Evolutionary conservation across 92 coral and sea anemone genomes (phyloP).

Genomic region (Zoanthus sociatus): DNA sequence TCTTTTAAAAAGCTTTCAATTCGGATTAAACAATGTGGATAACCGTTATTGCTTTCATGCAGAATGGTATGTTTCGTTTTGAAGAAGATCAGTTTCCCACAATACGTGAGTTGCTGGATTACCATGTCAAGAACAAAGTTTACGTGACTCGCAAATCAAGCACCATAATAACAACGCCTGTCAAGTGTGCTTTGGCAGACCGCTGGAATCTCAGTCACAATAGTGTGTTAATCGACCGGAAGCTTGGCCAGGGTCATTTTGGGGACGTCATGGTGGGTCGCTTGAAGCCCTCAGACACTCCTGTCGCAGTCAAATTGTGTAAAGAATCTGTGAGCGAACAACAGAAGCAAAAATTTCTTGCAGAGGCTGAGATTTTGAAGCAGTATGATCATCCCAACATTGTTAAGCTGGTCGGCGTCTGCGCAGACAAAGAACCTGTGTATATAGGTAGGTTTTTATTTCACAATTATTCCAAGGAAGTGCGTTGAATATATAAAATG

Average conservation of each 20-base stretch:
- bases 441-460: constrained; percentile 82
- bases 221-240: constrained; percentile 62
- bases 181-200: constrained; percentile 58
- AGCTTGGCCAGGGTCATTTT: constrained; percentile 95
- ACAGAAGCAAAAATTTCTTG: constrained; percentile 86
- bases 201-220: constrained; percentile 81
- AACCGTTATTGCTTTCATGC: background rate
- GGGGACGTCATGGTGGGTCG: constrained; percentile 97
- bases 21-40: too few species aligned
- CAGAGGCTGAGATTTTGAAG: constrained; percentile 93
- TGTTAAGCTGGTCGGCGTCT: constrained; percentile 91
- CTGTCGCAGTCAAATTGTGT: constrained; percentile 94
- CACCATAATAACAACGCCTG: constrained; percentile 73
- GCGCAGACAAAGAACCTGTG: constrained; percentile 90
- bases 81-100: constrained; percentile 94
- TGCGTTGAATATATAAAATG: too few species aligned
- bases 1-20: too few species aligned
- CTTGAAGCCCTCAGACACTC: constrained; percentile 67
- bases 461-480: too few species aligned
- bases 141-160: constrained; percentile 89
- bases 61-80: constrained; percentile 82
- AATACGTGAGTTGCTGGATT: constrained; percentile 77
- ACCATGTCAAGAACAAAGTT: constrained; percentile 73
- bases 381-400: constrained; percentile 98
- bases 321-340: constrained; percentile 74